Conservation (phyloP, 2,888 invertebrate genomes). For the Cryptocephalus moraei region DNA sequence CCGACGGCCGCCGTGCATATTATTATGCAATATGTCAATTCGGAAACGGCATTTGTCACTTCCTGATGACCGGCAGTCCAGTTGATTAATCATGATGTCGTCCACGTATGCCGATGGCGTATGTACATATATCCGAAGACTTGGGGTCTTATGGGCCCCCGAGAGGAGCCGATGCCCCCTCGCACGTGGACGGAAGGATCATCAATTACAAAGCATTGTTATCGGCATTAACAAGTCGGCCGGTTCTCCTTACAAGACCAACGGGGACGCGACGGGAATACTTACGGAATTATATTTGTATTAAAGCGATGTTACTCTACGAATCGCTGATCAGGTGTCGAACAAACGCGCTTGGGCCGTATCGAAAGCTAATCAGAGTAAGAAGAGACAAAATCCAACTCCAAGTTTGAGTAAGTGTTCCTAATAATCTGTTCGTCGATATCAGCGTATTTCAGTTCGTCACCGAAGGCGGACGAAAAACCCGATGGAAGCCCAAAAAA, state of each 20-base stretch:
- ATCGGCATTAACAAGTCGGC: slow-evolving; percentile 14
- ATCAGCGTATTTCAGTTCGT: too few relatives aligned
- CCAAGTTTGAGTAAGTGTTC: too few relatives aligned
- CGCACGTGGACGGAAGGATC: slow-evolving; percentile 36
- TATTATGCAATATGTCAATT: slow-evolving; percentile 29
- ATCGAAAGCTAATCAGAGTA: too few relatives aligned
- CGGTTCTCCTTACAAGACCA: slow-evolving; percentile 27
- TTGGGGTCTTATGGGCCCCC: slow-evolving; percentile 1
- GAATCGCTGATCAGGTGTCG: neutral
- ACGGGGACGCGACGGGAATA: slow-evolving; percentile 10
- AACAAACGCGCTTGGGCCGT: neutral
- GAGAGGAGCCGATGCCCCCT: slow-evolving; percentile 21
- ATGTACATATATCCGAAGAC: too few relatives aligned
- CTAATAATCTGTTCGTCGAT: too few relatives aligned
- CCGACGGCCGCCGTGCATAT: slow-evolving; percentile 8
- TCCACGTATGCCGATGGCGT: neutral
- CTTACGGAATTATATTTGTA: slow-evolving; percentile 5
- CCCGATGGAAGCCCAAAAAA: too few relatives aligned
- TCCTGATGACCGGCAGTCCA: slow-evolving; percentile 24
- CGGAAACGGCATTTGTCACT: slow-evolving; percentile 33
- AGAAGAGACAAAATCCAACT: too few relatives aligned
- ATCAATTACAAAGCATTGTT: slow-evolving; percentile 31
- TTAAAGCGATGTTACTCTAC: neutral
- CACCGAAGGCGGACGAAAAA: too few relatives aligned
- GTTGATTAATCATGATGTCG: neutral